Evolutionary conservation across 2,888 invertebrate genomes (phyloP), one percentile per base, ranked within the genome.

Genomic region (Apoda limacodes): DNA sequence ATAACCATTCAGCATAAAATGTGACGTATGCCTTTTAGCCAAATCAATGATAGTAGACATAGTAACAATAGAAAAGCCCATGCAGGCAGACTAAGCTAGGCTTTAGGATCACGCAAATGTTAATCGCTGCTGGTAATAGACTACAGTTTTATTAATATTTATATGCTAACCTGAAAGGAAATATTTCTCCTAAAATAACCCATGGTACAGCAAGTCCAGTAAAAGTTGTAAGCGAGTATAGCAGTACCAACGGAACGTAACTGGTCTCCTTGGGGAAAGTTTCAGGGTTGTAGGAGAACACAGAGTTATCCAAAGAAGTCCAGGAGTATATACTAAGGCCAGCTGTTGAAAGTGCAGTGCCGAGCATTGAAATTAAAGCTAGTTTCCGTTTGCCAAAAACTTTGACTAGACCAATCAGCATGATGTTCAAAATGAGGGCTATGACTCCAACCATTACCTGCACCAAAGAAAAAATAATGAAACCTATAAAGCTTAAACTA

Each of bases 151-250:
- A n/a, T n/a, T n/a, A n/a, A n/a, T n/a, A n/a, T n/a, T n/a, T n/a
- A n/a, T n/a, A n/a, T 12, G 30, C 44, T 57, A 54, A 83, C 83
- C 81, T 83, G 41, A 83, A 80, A 0, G 84, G 84, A 43, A 84
- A 85, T 1, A 85, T 76, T 54, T 85, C 85, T 12, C 83, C 82
- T 6, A 84, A 43, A 35, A 85, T 46, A 34, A 83, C 70, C 84
- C 84, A 85, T 1, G 85, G 84, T 39, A 84, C 72, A 0, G 75
- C 78, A 21, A 75, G 46, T 11, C 64, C 60, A 9, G 55, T 64
- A 33, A 69, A 71, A 25, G 72, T 70, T 1, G 66, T 64, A 1
- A 75, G 47, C 40, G 72, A 41, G 34, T 82, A 48, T 32, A 80
- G 72, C 22, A 80, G 54, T 0, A 70, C 37, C 0, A 83, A 56